Percentiles rank a stretch among this genome's conserved stretches.
These are phyloP conservation scores for Bombus difficillimus DNA, from an alignment of 1,140 invertebrate species.

Conservation along the genomic window DNA sequence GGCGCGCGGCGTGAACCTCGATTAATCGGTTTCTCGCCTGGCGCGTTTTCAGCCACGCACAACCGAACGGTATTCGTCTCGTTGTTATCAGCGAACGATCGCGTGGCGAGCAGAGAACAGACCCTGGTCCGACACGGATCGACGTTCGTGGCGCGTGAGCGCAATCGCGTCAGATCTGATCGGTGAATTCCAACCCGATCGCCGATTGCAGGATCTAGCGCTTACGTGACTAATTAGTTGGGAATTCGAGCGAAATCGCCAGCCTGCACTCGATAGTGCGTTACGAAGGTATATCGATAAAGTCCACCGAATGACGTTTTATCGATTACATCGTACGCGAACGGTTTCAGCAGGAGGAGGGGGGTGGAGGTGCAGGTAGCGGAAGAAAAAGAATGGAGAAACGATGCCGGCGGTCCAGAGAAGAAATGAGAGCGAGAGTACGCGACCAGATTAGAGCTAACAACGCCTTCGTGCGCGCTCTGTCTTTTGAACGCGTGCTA, in stretches of 20 bases:
- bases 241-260: slow-evolving; percentile 65
- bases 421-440: background rate
- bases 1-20: slow-evolving; percentile 7
- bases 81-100: slow-evolving; percentile 36
- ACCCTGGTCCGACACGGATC: slow-evolving; percentile 27
- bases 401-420: background rate
- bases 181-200: slow-evolving; percentile 61
- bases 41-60: slow-evolving; percentile 23
- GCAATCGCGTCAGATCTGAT: slow-evolving; percentile 55
- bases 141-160: slow-evolving; percentile 37
- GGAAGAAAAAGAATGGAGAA: background rate
- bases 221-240: slow-evolving; percentile 66
- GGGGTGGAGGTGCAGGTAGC: no score
- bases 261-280: slow-evolving; percentile 37
- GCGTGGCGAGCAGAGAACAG: slow-evolving; percentile 10
- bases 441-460: background rate
- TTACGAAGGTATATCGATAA: slow-evolving; percentile 50
- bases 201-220: slow-evolving; percentile 55
- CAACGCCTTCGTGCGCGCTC: background rate
- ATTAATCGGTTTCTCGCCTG: slow-evolving; percentile 36
- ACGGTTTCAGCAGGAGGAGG: no score
- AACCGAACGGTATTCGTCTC: slow-evolving; percentile 1
- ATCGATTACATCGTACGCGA: slow-evolving; percentile 49
- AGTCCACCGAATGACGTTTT: slow-evolving; percentile 42
- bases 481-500: background rate